Conservation (phyloP, 92 coral and sea anemone genomes). For the Epizoanthus illoricatus region DNA sequence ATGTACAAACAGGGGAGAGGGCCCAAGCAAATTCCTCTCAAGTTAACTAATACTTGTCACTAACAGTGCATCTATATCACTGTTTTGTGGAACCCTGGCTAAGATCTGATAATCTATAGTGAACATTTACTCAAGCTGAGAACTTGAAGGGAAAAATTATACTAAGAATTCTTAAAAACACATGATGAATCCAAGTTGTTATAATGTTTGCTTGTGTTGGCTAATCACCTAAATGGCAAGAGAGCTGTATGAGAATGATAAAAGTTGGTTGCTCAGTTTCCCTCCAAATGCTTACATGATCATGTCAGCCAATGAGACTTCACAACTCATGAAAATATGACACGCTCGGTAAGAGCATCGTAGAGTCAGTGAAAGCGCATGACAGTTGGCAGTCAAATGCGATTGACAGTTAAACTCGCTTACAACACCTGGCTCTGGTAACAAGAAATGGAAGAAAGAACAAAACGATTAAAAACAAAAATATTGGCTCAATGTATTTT, state of each 20-base stretch:
- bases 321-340: too few species aligned
- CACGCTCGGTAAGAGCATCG: too few species aligned
- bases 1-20: constrained; percentile 12
- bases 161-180: not conserved
- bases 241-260: not conserved
- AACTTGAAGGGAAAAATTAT: not conserved
- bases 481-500: not conserved
- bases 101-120: not conserved
- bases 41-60: constrained; percentile 14
- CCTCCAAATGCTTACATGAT: not conserved
- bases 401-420: too few species aligned
- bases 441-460: too few species aligned
- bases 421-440: too few species aligned
- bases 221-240: not conserved
- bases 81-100: not conserved
- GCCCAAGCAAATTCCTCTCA: not conserved
- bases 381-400: too few species aligned
- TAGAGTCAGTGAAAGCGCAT: too few species aligned
- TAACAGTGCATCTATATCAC: not conserved
- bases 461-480: too few species aligned
- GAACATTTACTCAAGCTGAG: not conserved
- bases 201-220: not conserved
- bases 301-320: too few species aligned
- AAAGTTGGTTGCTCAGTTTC: not conserved
- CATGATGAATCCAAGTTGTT: not conserved